Base-by-base conservation (phyloP, 2,888 invertebrate genomes). In the Seira sanloemensis region DNA sequence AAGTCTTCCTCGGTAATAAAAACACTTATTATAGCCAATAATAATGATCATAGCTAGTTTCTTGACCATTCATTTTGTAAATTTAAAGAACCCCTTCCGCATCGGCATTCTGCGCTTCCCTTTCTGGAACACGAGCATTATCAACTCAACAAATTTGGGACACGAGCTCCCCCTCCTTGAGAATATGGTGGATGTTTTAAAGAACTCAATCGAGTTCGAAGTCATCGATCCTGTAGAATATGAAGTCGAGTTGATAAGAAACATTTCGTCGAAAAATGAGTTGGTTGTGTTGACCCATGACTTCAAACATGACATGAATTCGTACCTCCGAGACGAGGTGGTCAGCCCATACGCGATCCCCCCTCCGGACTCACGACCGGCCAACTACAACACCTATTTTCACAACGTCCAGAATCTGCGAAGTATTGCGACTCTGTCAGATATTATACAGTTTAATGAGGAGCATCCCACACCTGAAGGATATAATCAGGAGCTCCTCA, bases 381-480 rank as follows among this genome's bases (percentile, higher is more conserved):
- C 37, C 5, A 37, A 68, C 9, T 23, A 50, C 37, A 62, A 37
- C 18, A 25, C 2, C 19, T 27, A 71, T 19, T 23, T 24, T 16
- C 46, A 85, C 26, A 16, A 9, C 37, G n/a, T 21, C 2, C 19
- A 25, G 12, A 7, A 12, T 1, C 16, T 54, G 37, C 58, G 18
- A 37, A n/a, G n/a, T n/a, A 81, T 87, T 9, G 5, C 23, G 0
- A 21, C 46, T 21, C 68, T 87, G 66, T 54, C 79, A 26, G 87
- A 86, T 65, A 79, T 87, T 2, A 87, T 87, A 65, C 21, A 78
- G 12, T 86, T 73, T 25, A 86, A 87, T 23, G 58, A 71, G 2
- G 76, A 78, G 1, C 54, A 86, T 68, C 87, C 85, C 5, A 26
- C 62, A 16, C 46, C 68, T 0, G 80, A 84, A 67, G 83, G 83